Base-by-base conservation (phyloP, 2,113 vertebrate species). In the Phodopus roborovskii region DNA sequence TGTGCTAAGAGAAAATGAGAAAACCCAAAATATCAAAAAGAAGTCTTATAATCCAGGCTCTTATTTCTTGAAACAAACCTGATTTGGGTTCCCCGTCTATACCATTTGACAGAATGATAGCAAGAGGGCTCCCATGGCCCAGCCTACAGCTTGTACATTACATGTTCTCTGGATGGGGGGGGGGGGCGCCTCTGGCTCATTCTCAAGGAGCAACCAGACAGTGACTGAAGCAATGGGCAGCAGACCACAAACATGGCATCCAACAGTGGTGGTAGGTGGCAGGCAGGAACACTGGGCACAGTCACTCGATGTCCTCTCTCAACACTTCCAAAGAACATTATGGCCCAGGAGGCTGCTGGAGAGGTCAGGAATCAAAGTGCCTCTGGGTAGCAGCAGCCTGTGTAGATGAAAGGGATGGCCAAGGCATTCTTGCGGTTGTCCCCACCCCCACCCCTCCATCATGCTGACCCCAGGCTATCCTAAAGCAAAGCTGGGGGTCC, bases 231-330 rank as follows among this genome's bases (percentile, higher is more conserved):
- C 58, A 71, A 79, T 19, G 39, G 3, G 19, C 56, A 64, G 88
- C 78, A 79, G 19, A 17, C 30, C n/a, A 11, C 15, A 75, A 22
- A 60, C 26, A 12, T 3, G 36, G 22, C 26, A 7, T 42, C 81
- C 15, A 8, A 84, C 12, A 36, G 22, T 0, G 33, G 19, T 64
- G 45, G 28, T 26, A n/a, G 36, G 68, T n/a, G n/a, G n/a, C n/a
- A n/a, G 7, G 5, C 3, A 7, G 7, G 50, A 58, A 33, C 1
- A 3, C 28, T 6, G 26, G 68, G 17, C 83, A 50, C 83, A 62
- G 36, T 1, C 28, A 68, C 48, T 78, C 3, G 0, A 19, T 0
- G 17, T 36, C 45, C 22, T 22, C 0, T 3, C 74, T 68, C 19
- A 42, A n/a, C 20, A 56, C 86, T 87, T 81, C 77, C 60, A 33